Conservation (phyloP, 2,797 vertebrate species). For the Parauchenoglanis ngamensis region DNA sequence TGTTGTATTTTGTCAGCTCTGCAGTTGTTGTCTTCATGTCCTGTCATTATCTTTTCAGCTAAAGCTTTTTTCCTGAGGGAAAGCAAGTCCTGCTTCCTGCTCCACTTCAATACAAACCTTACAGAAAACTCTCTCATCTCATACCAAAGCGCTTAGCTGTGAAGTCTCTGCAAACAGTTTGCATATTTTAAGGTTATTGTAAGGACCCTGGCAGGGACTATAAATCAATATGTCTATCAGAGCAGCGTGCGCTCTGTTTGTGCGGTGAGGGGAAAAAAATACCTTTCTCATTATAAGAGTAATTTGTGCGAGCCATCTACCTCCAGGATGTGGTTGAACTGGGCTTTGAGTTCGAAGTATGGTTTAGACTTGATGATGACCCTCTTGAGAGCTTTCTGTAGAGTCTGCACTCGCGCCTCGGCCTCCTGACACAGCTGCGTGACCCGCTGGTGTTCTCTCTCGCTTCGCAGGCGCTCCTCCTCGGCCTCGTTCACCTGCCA, state of each 20-base stretch:
- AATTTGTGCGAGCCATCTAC: constrained; percentile 61
- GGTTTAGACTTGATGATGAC: constrained; percentile 90
- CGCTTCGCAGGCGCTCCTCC: constrained; percentile 88
- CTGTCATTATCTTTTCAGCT: not conserved
- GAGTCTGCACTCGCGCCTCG: constrained; percentile 84
- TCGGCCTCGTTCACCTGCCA: constrained; percentile 89
- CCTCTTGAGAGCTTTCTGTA: constrained; percentile 86
- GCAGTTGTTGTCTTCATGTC: not conserved
- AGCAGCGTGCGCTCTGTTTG: constrained; percentile 1
- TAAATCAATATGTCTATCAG: constrained; percentile 33
- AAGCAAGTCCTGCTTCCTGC: not conserved
- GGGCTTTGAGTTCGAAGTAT: constrained; percentile 90
- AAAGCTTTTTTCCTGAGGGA: not conserved
- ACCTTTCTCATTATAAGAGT: not conserved
- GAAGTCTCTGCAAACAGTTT: not conserved
- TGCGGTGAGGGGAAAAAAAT: not conserved
- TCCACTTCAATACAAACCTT: constrained; percentile 1
- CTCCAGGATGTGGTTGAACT: constrained; percentile 91
- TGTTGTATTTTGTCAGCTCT: not conserved
- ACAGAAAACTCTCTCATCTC: constrained; percentile 16
- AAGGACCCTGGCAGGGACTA: constrained; percentile 22
- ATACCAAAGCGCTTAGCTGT: not conserved
- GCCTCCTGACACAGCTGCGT: constrained; percentile 88
- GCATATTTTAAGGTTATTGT: constrained; percentile 11
- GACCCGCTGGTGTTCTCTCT: constrained; percentile 89